These are phyloP conservation scores for Orientallactaga sibirica DNA, from an alignment of 2,797 vertebrate genomes.

Conservation along the genomic window DNA sequence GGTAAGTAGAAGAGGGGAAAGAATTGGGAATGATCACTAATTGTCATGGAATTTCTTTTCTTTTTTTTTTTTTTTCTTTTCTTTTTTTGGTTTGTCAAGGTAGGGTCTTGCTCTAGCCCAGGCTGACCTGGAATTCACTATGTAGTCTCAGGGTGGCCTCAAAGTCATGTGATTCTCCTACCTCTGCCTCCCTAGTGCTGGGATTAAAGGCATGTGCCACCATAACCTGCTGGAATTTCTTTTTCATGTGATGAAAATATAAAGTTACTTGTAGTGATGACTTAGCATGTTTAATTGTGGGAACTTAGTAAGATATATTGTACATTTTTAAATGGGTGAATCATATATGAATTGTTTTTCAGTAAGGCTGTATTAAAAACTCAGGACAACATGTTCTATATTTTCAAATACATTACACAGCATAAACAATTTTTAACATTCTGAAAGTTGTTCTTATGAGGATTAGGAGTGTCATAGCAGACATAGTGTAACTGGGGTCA, in stretches of 20 bases:
- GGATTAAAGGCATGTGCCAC: too few species aligned
- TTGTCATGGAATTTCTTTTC: background rate
- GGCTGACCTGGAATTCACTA: too few species aligned
- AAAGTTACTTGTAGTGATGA: background rate
- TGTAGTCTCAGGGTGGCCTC: too few species aligned
- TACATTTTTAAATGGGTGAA: background rate
- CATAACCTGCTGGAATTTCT: too few species aligned
- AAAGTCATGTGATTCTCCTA: too few species aligned
- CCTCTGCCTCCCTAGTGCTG: too few species aligned
- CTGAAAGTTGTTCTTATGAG: background rate
- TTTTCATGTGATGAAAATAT: background rate
- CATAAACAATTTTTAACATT: background rate
- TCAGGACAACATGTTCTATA: background rate
- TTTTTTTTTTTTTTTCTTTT: background rate
- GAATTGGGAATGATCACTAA: background rate
- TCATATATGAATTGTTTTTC: background rate
- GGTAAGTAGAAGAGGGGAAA: too few species aligned
- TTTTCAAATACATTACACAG: conserved; percentile 26
- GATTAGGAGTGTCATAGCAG: background rate
- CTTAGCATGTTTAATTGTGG: background rate
- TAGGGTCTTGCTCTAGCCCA: too few species aligned
- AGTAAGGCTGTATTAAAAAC: background rate
- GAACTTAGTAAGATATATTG: background rate
- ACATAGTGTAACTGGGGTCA: background rate
- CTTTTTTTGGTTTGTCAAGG: too few species aligned